A percentile compares a stretch with the other conserved stretches of the same genome.
Conservation (phyloP, 2,888 invertebrate species). For the Nomada fucata region DNA sequence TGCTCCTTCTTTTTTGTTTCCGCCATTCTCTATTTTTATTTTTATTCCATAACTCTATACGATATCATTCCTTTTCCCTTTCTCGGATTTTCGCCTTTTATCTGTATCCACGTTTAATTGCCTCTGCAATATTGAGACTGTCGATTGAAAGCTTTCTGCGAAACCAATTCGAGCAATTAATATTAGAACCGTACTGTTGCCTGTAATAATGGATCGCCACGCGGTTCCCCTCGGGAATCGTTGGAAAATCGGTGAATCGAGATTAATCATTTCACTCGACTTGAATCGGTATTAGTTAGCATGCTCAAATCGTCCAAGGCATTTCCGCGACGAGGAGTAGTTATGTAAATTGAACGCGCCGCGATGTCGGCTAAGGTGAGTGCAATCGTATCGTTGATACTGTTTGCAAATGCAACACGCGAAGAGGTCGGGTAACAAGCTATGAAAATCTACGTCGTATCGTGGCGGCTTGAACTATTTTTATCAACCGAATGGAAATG, state of each 20-base stretch:
- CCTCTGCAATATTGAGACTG: slow-evolving; percentile 34
- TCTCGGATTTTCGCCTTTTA: slow-evolving; percentile 17
- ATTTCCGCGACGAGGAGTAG: neutral
- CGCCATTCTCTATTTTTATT: neutral
- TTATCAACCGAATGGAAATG: neutral
- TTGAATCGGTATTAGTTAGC: slow-evolving; percentile 4
- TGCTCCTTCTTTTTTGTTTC: neutral
- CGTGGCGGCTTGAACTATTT: no score
- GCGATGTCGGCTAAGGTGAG: slow-evolving; percentile 18
- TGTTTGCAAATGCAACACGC: slow-evolving; percentile 23
- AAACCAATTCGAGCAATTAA: slow-evolving; percentile 45
- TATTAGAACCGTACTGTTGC: slow-evolving; percentile 47
- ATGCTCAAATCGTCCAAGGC: neutral
- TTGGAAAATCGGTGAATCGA: slow-evolving; percentile 21
- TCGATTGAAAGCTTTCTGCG: slow-evolving; percentile 31
- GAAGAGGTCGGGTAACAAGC: slow-evolving; percentile 34
- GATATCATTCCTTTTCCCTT: neutral
- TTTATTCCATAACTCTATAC: neutral
- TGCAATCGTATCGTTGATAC: slow-evolving; percentile 10
- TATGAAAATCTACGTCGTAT: slow-evolving; percentile 14
- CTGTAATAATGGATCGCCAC: slow-evolving; percentile 39
- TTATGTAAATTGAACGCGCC: slow-evolving; percentile 42
- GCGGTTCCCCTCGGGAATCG: slow-evolving; percentile 13
- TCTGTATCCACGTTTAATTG: slow-evolving; percentile 28
- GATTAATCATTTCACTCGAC: slow-evolving; percentile 21